Conservation (phyloP, 2,888 invertebrate genomes). For the Lypha dubia region DNA sequence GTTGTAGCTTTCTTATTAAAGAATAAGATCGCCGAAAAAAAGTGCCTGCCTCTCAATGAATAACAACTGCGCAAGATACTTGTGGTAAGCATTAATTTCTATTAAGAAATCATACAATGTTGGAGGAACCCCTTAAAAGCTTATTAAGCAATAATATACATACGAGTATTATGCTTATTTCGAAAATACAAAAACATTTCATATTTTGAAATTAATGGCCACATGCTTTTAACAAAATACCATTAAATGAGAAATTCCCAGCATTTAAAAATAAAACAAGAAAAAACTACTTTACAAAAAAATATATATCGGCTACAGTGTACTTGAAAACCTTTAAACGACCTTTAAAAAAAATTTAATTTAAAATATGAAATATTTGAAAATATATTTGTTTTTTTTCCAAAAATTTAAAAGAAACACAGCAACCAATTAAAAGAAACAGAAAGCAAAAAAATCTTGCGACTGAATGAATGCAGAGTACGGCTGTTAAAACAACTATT, state of each 20-base stretch:
- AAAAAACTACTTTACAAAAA: background rate
- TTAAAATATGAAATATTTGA: background rate
- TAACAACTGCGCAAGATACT: background rate
- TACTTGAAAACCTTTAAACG: too few species aligned
- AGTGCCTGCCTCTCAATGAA: background rate
- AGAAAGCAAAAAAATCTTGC: background rate
- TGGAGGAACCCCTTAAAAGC: slow-evolving; percentile 13
- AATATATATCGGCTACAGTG: background rate
- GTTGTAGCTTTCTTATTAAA: background rate
- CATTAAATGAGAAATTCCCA: slow-evolving; percentile 31
- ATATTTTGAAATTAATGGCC: slow-evolving; percentile 38
- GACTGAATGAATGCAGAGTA: background rate
- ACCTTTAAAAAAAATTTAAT: too few species aligned
- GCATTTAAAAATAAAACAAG: slow-evolving; percentile 5
- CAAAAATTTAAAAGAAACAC: background rate
- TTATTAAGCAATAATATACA: slow-evolving; percentile 35
- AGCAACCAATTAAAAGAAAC: background rate
- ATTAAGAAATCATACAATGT: slow-evolving; percentile 23
- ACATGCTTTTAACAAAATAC: slow-evolving; percentile 55
- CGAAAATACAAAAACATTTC: slow-evolving; percentile 24
- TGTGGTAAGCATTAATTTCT: background rate
- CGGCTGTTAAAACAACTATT: background rate
- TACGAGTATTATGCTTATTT: slow-evolving; percentile 13
- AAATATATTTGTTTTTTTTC: background rate
- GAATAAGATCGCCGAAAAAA: background rate